Evolutionary conservation across 2,113 vertebrate genomes (phyloP).

Genomic region (Ageneiosus marmoratus): DNA sequence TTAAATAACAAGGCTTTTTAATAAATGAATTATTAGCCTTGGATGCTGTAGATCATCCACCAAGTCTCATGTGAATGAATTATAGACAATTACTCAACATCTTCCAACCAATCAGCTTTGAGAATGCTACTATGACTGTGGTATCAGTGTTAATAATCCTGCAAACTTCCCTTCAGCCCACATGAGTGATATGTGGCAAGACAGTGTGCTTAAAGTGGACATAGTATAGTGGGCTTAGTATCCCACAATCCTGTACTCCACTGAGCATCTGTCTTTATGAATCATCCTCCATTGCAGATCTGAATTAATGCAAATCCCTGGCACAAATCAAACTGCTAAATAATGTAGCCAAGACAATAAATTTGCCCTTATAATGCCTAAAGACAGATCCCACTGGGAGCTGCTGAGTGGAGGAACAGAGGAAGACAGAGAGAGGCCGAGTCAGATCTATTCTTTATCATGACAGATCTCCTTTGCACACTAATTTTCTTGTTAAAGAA

Average conservation of each 20-base stretch:
- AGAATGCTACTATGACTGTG: not conserved
- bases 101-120: not conserved
- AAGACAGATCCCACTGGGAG: conserved; percentile 56
- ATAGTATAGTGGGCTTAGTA: conserved; percentile 14
- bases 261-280: conserved; percentile 48
- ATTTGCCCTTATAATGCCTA: conserved; percentile 60
- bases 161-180: not conserved
- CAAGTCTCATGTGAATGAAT: not conserved
- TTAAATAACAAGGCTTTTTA: not conserved
- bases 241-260: conserved; percentile 44
- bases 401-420: conserved; percentile 46
- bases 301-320: conserved; percentile 56
- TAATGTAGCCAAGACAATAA: conserved; percentile 65
- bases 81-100: not conserved
- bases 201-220: not conserved
- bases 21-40: not conserved
- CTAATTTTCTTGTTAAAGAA: conserved; percentile 70
- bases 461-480: conserved; percentile 70
- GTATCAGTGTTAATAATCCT: not conserved
- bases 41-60: not conserved
- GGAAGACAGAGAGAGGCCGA: conserved; percentile 46
- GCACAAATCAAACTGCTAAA: conserved; percentile 67
- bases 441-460: conserved; percentile 60
- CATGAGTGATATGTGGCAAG: not conserved
- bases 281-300: conserved; percentile 45